Base-by-base conservation (phyloP, 2,113 vertebrate species). In the Neolamprologus toae region DNA sequence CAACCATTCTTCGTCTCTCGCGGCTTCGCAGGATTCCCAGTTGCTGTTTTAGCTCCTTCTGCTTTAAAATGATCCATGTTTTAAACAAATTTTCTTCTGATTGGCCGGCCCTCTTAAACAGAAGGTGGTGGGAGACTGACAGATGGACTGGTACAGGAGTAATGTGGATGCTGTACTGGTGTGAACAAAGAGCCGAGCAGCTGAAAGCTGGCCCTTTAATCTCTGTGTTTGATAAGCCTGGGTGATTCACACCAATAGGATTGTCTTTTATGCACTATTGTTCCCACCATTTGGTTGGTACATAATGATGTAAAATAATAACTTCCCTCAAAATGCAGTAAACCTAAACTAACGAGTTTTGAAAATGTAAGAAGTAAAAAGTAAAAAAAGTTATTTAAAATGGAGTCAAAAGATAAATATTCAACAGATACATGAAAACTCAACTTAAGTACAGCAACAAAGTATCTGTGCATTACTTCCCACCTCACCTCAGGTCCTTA, bases 261-360 rank as follows among this genome's bases (percentile, higher is more conserved):
- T 66, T n/a, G 61, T 12, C 17, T n/a, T 37, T 66, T 66, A 3
- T n/a, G 61, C 10, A n/a, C 31, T 37, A 37, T n/a, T 66, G 31
- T 66, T 66, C 33, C 17, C 61, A 12, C 6, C 61, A 37, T n/a
- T 0, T 37, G 33, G 61, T n/a, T 37, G 33, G 6, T 37, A 17
- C 4, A 37, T 37, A 66, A n/a, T 8, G 61, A 13, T 66, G 61
- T 35, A n/a, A 66, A 66, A 66, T 66, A 66, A 37, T 12, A 37
- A 12, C 61, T 66, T 66, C 61, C 61, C 31, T 1, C 4, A 37
- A 66, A 7, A 66, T 66, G 33, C 61, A 66, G 6, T 3, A 37
- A 66, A 37, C 4, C 4, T 66, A 66, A 66, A 66, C 0, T 37
- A 66, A 66, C 0, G 1, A 66, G 61, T 3, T 66, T 66, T 66